Evolutionary conservation across 2,797 vertebrate species (phyloP), one percentile per base, ranked within the genome.

Genomic region (Alosa sapidissima): DNA sequence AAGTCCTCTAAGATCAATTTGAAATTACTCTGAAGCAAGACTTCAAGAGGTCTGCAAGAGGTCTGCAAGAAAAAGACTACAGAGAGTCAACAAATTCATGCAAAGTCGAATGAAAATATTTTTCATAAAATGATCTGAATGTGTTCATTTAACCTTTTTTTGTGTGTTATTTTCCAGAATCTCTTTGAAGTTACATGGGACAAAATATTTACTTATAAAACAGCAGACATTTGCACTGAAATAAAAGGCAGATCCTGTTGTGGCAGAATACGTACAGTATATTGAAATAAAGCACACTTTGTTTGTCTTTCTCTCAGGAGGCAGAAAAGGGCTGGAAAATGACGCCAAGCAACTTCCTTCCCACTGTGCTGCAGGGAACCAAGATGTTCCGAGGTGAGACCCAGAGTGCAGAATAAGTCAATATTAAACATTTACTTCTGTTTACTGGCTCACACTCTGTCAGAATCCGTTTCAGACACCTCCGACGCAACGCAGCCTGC

Each of bases 291-390:
- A 81, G 41, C 33, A 83, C 49, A 58, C 49, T 3, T 28, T 72
- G n/a, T 16, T 36, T 48, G 52, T 84, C 21, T 87, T 89, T 84
- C 16, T 5, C 41, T 7, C 88, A 96, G 96, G 92, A 93, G 58
- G 93, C 96, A 85, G 94, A 95, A 0, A 90, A 93, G 19, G 92
- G 91, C 4, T 97, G 96, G 96, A 96, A 94, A 91, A 96, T 96
- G 95, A 83, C 90, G 62, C 94, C 95, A 0, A 97, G 96, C 88
- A 92, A 94, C 62, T 97, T 97, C 91, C 93, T 97, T 41, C 88
- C 89, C 0, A 88, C 90, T 0, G 86, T 97, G 88, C 88, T 94
- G 85, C 94, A 96, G 91, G 96, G 94, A 91, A 93, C 86, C 88
- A 91, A 89, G 49, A 83, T 89, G 41, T 97, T 96, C 89, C 93